phyloP scores from a whole-genome alignment of 1,140 invertebrate species.

The Brachionus rotundiformis region DNA sequence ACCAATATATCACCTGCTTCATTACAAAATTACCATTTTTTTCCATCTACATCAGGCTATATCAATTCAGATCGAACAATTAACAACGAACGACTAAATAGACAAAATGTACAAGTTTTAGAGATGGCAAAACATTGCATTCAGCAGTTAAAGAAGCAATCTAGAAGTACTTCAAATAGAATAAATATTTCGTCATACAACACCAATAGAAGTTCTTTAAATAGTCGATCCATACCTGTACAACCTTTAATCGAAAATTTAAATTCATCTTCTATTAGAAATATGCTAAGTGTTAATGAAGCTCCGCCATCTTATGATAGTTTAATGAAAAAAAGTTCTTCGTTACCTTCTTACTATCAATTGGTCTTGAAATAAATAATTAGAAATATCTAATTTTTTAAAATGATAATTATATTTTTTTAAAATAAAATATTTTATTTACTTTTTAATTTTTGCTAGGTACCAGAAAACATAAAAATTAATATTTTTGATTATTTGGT shows the following conservation, averaged over 20 bases:
- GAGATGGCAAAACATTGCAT: constrained; percentile 4
- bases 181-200: not conserved
- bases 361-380: not conserved
- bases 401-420: not conserved
- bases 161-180: not conserved
- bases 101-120: not conserved
- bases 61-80: no score
- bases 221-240: not conserved
- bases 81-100: not conserved
- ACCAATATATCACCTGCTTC: constrained; percentile 2
- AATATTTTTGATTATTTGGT: no score
- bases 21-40: constrained; percentile 13
- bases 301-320: constrained; percentile 16
- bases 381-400: not conserved
- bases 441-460: not conserved
- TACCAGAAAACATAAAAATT: no score
- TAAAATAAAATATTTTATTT: not conserved
- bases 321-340: constrained; percentile 37
- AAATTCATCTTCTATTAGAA: constrained; percentile 14
- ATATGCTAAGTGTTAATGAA: not conserved
- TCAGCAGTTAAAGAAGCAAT: constrained; percentile 2
- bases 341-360: constrained; percentile 23
- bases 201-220: not conserved
- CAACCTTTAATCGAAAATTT: constrained; percentile 6
- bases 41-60: no score